These are phyloP conservation scores for Protophormia terraenovae DNA, from an alignment of 2,888 invertebrate species.

Conservation along the genomic window DNA sequence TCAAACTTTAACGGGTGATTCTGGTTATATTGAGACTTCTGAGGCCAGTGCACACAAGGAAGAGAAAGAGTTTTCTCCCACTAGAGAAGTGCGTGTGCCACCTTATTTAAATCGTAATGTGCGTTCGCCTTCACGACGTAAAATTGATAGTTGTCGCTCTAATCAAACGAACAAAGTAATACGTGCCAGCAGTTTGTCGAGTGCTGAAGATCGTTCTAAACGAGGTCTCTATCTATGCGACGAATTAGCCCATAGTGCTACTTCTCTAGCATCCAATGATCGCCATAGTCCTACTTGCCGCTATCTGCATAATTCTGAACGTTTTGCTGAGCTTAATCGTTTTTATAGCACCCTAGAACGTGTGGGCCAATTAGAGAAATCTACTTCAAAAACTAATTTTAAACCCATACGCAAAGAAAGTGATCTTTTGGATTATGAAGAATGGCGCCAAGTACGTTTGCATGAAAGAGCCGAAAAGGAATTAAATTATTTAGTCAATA, in stretches of 20 bases:
- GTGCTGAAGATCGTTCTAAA: slow-evolving; percentile 82
- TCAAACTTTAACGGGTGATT: slow-evolving; percentile 40
- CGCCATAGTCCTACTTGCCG: slow-evolving; percentile 78
- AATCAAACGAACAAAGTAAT: slow-evolving; percentile 81
- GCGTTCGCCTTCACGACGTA: slow-evolving; percentile 86
- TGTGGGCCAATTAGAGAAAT: slow-evolving; percentile 90
- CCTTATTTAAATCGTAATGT: slow-evolving; percentile 81
- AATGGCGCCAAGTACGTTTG: slow-evolving; percentile 90
- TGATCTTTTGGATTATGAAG: slow-evolving; percentile 92
- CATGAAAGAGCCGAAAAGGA: slow-evolving; percentile 92
- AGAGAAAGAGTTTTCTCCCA: slow-evolving; percentile 83
- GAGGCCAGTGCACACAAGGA: slow-evolving; percentile 81
- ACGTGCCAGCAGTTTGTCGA: slow-evolving; percentile 86
- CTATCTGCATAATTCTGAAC: slow-evolving; percentile 84
- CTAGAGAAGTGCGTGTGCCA: slow-evolving; percentile 80
- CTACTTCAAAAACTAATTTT: slow-evolving; percentile 87
- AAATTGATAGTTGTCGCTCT: slow-evolving; percentile 82
- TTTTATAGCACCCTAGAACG: slow-evolving; percentile 93
- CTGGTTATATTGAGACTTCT: slow-evolving; percentile 31
- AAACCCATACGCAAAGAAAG: slow-evolving; percentile 88
- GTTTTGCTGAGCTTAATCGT: slow-evolving; percentile 91
- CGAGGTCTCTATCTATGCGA: slow-evolving; percentile 76
- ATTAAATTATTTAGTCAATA: slow-evolving; percentile 88
- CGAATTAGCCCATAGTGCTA: slow-evolving; percentile 78
- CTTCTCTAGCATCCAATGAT: slow-evolving; percentile 82